Conservation (phyloP, 2,888 invertebrate genomes). For the Polydrusus cervinus region DNA sequence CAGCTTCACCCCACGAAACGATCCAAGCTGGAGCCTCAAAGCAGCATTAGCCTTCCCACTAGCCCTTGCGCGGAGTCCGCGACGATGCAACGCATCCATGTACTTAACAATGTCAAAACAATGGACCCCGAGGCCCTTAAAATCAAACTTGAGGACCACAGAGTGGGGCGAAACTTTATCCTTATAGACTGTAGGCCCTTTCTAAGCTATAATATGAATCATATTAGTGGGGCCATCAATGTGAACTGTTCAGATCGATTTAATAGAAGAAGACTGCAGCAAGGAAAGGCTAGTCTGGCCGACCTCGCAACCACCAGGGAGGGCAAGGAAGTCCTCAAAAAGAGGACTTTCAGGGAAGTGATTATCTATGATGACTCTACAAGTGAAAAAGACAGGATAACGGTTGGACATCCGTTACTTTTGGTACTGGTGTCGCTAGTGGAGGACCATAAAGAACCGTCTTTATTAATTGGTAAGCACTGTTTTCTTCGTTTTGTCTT, state of each 20-base stretch:
- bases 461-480: slow-evolving; percentile 77
- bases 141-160: slow-evolving; percentile 68
- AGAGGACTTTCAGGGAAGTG: slow-evolving; percentile 75
- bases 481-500: neutral
- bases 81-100: slow-evolving; percentile 72
- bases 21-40: slow-evolving; percentile 74
- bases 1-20: slow-evolving; percentile 63
- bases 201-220: slow-evolving; percentile 80
- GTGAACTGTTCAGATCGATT: slow-evolving; percentile 82
- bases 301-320: slow-evolving; percentile 79
- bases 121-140: slow-evolving; percentile 74
- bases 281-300: slow-evolving; percentile 78
- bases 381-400: slow-evolving; percentile 76
- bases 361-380: slow-evolving; percentile 82
- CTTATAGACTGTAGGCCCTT: slow-evolving; percentile 81
- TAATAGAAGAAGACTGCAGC: slow-evolving; percentile 78
- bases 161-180: slow-evolving; percentile 68
- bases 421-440: slow-evolving; percentile 79
- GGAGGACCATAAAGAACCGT: slow-evolving; percentile 79
- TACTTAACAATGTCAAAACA: slow-evolving; percentile 73
- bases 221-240: slow-evolving; percentile 81
- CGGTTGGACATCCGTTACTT: slow-evolving; percentile 76
- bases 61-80: slow-evolving; percentile 75
- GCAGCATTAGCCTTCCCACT: slow-evolving; percentile 70
- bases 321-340: slow-evolving; percentile 77